These are phyloP conservation scores for Choloepus hoffmanni DNA, from an alignment of 2,113 vertebrate species.

Conservation along the genomic window DNA sequence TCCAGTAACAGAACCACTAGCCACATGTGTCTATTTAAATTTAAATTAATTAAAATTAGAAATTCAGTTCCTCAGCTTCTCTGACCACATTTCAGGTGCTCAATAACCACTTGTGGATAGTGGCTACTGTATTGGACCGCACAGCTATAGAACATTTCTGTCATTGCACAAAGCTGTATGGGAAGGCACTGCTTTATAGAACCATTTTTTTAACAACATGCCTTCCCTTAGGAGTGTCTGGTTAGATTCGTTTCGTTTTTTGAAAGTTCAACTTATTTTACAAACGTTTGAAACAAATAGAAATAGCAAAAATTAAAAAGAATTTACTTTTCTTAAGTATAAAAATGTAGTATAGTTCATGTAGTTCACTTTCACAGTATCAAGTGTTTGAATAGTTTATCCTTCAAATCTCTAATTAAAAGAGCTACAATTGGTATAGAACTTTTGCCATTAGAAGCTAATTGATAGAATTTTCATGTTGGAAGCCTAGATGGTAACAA, in stretches of 20 bases:
- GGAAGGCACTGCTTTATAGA: background rate
- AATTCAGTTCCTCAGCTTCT: no score
- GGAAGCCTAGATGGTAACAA: background rate
- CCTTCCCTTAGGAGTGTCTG: background rate
- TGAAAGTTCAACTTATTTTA: slow-evolving; percentile 13
- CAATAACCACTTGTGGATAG: no score
- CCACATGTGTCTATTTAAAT: background rate
- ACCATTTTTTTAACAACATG: background rate
- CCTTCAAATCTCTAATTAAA: slow-evolving; percentile 44
- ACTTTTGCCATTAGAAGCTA: background rate
- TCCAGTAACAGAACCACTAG: background rate
- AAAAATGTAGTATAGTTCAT: background rate
- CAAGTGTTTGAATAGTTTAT: slow-evolving; percentile 25
- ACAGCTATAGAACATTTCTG: background rate
- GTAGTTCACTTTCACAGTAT: slow-evolving; percentile 32
- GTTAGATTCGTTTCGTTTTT: slow-evolving; percentile 22
- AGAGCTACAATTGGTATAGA: background rate
- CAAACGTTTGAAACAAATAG: slow-evolving; percentile 37
- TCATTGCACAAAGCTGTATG: background rate
- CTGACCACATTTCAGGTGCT: no score
- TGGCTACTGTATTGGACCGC: background rate
- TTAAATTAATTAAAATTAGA: background rate
- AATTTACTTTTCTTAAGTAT: slow-evolving; percentile 10
- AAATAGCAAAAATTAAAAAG: slow-evolving; percentile 3
- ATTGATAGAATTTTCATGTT: slow-evolving; percentile 42